Evolutionary conservation across 2,113 vertebrate species (phyloP), one percentile per base, ranked within the genome.

Genomic region (Caretta caretta): DNA sequence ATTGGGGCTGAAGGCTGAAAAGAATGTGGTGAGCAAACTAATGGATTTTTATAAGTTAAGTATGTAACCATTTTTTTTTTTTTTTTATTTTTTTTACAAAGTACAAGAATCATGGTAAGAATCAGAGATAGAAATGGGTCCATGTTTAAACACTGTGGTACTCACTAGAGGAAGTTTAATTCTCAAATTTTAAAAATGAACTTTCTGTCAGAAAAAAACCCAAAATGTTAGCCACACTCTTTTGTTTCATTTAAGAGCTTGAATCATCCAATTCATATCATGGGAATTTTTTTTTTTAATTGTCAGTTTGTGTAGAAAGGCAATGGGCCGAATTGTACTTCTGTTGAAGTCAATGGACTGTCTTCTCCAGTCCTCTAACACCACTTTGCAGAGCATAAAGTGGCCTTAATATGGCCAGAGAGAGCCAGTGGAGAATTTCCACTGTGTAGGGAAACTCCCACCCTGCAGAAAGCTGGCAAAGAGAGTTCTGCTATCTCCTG

Each of bases 371-470:
- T 46, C 88, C 59, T 42, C 12, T 80, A 57, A 10, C 2, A 48
- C 48, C 31, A 86, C 16, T 90, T 94, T 86, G 27, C 75, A 29
- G 90, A 93, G 54, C 50, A 89, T 92, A 4, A 93, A 96, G 65
- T 35, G 29, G 13, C 84, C 88, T 89, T 93, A 79, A 83, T 81
- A 83, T 65, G 87, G 48, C 29, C 38, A 42, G 20, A 42, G 38
- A 75, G 6, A 46, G 10, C 10, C 38, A 75, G 38, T 42, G 38
- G 72, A 42, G 38, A 75, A 75, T 75, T 46, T 10, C 19, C 22
- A 42, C 22, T 75, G 38, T 17, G 10, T 42, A 24, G 17, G 22
- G 72, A n/a, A 46, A 75, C n/a, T 38, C 72, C 35, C n/a, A 42
- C 38, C 10, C 24, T 38, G 72, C 72, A 75, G 72, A 65, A 65